Base-by-base conservation (phyloP, 2,888 invertebrate genomes). In the Mythimna vitellina region DNA sequence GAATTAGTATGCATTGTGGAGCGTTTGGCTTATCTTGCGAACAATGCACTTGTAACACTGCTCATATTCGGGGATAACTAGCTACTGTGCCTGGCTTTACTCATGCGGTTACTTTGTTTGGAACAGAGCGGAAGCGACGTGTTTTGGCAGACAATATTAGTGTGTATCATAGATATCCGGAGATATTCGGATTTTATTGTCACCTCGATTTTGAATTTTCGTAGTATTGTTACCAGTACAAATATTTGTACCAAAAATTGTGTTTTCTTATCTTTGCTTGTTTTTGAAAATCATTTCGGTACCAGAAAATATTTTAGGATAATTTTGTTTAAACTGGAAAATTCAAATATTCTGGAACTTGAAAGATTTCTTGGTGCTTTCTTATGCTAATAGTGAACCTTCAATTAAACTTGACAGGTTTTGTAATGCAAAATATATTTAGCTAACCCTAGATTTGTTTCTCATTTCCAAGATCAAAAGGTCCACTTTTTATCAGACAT, bases 1-100 rank as follows among this genome's bases (percentile, higher is more conserved):
- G 61, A 81, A 88, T 87, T 83, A 88, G 83, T 84, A 76, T 86
- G 85, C 85, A 84, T 80, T 83, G 84, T 83, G 69, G 77, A 75
- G 69, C 72, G 61, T 70, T 77, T 58, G 83, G 66, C 68, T 85
- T 86, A 84, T 83, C 81, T 84, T 61, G 61, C 60, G 81, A 71
- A 79, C 80, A 82, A 78, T 85, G 87, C 85, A 70, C 73, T 74
- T 57, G 69, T 75, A 76, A 60, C 76, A 72, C 46, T 56, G 78
- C 65, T 85, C 75, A 82, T 82, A 85, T 76, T 86, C 54, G 69
- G 70, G 20, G 66, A 63, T 71, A 78, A 63, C 51, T 74, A 78
- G 69, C 35, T 70, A 29, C 58, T 51, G 54, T 38, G 6, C 42
- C 54, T 25, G 75, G 49, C 3, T 66, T 29, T 22, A 29, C 72